Conservation (phyloP, 2,888 invertebrate species). For the Lottia scabra region DNA sequence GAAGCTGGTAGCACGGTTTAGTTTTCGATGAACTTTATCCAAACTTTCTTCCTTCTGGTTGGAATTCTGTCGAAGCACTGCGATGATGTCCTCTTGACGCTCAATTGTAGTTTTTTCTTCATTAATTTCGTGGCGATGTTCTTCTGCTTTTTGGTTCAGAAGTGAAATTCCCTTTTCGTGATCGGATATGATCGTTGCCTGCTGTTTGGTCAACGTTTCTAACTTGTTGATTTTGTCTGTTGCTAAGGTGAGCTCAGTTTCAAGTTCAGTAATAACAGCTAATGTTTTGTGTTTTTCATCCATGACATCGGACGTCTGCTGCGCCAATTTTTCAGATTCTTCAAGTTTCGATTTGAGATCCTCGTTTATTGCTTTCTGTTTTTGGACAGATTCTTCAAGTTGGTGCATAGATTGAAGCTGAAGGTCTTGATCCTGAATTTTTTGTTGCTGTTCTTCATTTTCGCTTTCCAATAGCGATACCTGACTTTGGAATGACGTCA, state of each 20-base stretch:
- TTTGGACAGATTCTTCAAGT: constrained; percentile 16
- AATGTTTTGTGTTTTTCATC: constrained; percentile 14
- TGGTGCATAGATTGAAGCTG: constrained; percentile 20
- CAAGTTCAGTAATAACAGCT: constrained; percentile 19
- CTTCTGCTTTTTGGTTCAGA: constrained; percentile 37
- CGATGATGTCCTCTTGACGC: constrained; percentile 35
- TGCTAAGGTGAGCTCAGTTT: constrained; percentile 27
- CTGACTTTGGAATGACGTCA: constrained; percentile 27
- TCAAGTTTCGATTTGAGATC: constrained; percentile 23
- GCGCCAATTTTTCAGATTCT: constrained; percentile 11
- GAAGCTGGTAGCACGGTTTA: constrained; percentile 32
- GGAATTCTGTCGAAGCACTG: constrained; percentile 36
- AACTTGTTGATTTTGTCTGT: constrained; percentile 30
- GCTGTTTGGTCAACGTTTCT: constrained; percentile 30
- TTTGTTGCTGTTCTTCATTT: constrained; percentile 24
- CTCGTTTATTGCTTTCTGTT: constrained; percentile 14
- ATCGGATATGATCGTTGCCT: constrained; percentile 31
- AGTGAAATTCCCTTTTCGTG: constrained; percentile 39
- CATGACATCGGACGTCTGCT: constrained; percentile 8
- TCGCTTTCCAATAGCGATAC: constrained; percentile 30
- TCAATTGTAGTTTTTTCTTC: constrained; percentile 26
- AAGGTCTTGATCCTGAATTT: constrained; percentile 25
- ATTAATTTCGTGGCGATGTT: constrained; percentile 28
- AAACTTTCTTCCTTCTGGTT: constrained; percentile 44
- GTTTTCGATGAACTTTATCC: constrained; percentile 31